Evolutionary conservation across 2,888 invertebrate species (phyloP), one percentile per base, ranked within the genome.

Genomic region (Hydropsyche betteni): DNA sequence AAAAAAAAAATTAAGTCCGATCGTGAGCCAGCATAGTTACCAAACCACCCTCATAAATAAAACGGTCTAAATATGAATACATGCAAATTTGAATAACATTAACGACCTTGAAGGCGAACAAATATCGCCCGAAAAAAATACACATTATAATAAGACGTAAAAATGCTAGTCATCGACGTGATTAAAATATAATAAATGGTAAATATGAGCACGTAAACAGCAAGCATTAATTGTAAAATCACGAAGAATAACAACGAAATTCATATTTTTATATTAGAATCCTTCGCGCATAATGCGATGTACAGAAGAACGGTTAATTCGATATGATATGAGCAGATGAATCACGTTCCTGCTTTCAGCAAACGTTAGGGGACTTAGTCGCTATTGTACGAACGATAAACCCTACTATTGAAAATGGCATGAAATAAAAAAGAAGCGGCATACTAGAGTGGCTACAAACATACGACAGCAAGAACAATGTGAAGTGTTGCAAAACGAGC

Each of bases 141-240:
- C 24, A 64, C 16, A 55, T 55, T 55, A 55, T 55, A 58, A 16
- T 58, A 58, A 34, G 8, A 8, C 33, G 34, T 36, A 64, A 64
- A 64, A 64, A 36, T 64, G 64, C 64, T 64, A 36, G 64, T 64
- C 64, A 64, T 64, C 10, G 10, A 36, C 3, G 34, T 64, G 64
- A 64, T 64, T 64, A 64, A 64, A 64, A 64, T 36, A 36, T 64
- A 34, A 36, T 64, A 36, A 64, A 64, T 64, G 36, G 33, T 36
- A 64, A 64, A 64, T 64, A 64, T 24, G 55, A 6, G 6, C 55
- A 14, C n/a, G 16, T 16, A n/a, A 16, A 3, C n/a, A 14, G 55
- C n/a, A 55, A 7, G 8, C 16, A 10, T 16, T 12, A 58, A 24
- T 16, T 58, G 58, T 24, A 8, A 58, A 16, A 58, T 24, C 24